Evolutionary conservation across 2,888 invertebrate genomes (phyloP).

Genomic region (Ariolimax columbianus): DNA sequence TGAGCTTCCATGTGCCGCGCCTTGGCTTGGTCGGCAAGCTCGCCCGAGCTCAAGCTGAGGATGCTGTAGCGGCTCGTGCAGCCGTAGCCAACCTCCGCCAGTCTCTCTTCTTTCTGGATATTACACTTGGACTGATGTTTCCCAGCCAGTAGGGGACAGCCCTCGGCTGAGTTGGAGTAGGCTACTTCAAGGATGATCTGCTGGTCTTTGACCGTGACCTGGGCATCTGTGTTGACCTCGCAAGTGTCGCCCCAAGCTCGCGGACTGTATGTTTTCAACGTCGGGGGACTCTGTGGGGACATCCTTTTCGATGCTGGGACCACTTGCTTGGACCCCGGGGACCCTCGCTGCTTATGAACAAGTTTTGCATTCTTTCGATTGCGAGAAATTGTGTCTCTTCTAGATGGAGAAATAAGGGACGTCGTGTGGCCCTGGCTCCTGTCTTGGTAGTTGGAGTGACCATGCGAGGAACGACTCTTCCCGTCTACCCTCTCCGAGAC

Average conservation of each 20-base stretch:
- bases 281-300: neutral
- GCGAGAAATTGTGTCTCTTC: neutral
- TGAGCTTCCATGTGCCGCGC: neutral
- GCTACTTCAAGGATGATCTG: slow-evolving; percentile 2
- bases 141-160: neutral
- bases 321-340: no score
- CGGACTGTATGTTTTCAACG: neutral
- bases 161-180: neutral
- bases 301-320: neutral
- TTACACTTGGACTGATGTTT: neutral
- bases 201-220: neutral
- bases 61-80: no score
- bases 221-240: neutral
- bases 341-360: neutral
- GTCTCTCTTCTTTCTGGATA: neutral
- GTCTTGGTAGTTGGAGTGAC: neutral
- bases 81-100: no score
- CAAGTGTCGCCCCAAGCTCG: neutral
- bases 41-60: neutral
- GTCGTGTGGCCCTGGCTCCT: neutral
- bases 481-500: neutral
- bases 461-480: neutral
- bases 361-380: neutral
- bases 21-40: neutral
- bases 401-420: neutral